A percentile compares a stretch with the other conserved stretches of the same genome.
Conservation (phyloP, 2,797 vertebrate genomes). For the Muraenolepis orangiensis region DNA sequence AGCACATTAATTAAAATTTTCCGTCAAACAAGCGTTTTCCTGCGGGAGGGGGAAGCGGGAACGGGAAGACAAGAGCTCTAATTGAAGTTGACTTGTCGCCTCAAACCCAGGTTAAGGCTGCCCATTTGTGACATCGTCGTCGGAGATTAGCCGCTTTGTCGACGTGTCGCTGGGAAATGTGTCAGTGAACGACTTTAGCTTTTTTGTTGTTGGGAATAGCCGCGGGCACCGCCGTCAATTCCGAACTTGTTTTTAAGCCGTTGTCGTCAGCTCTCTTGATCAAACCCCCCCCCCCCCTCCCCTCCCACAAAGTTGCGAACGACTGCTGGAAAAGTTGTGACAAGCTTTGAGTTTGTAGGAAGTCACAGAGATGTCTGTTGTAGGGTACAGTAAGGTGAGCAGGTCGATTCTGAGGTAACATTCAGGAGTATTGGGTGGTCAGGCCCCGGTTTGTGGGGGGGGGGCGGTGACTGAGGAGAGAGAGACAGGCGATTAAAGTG, state of each 20-base stretch:
- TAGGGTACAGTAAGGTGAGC: slow-evolving; percentile 36
- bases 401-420: slow-evolving; percentile 26
- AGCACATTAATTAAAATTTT: slow-evolving; percentile 46
- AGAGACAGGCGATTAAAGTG: too few relatives aligned
- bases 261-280: slow-evolving; percentile 14
- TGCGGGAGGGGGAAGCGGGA: slow-evolving; percentile 10
- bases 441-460: not conserved
- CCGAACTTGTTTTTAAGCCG: slow-evolving; percentile 6
- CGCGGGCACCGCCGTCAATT: not conserved
- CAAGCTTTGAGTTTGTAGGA: not conserved
- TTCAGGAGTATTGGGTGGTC: not conserved
- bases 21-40: slow-evolving; percentile 20
- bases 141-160: not conserved
- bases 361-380: slow-evolving; percentile 10
- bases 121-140: slow-evolving; percentile 6
- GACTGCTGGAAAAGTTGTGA: slow-evolving; percentile 9
- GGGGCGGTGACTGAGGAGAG: not conserved
- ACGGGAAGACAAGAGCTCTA: slow-evolving; percentile 31
- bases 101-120: slow-evolving; percentile 1
- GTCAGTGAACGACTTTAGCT: not conserved
- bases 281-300: not conserved
- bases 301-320: slow-evolving; percentile 25
- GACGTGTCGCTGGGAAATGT: not conserved
- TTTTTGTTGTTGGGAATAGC: slow-evolving; percentile 10
- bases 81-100: slow-evolving; percentile 29